phyloP scores from a whole-genome alignment of 2,888 invertebrate species.

The Fabriciana adippe region DNA sequence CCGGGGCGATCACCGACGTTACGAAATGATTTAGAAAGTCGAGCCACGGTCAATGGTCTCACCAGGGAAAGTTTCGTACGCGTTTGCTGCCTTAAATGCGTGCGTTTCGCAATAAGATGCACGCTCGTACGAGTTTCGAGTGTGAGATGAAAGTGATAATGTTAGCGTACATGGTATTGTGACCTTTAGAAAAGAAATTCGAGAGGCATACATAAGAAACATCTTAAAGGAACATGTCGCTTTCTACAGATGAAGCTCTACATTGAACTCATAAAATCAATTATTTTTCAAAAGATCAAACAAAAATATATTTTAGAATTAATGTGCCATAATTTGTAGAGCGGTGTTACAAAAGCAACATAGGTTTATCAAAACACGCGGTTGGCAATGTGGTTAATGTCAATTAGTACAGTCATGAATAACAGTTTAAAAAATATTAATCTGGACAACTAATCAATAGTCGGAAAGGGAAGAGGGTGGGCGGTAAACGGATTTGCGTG shows the following conservation, averaged over 20 bases:
- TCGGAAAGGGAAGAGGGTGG: slow-evolving; percentile 28
- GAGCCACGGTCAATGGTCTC: slow-evolving; percentile 78
- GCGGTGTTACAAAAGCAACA: no score
- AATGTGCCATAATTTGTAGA: neutral
- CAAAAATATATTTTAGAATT: neutral
- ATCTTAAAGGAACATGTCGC: neutral
- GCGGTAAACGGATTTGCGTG: slow-evolving; percentile 33
- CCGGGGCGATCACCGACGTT: slow-evolving; percentile 71
- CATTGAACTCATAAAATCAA: neutral
- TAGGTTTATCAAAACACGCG: slow-evolving; percentile 29
- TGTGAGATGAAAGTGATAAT: slow-evolving; percentile 60
- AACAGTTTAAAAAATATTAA: slow-evolving; percentile 7
- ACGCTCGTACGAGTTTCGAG: slow-evolving; percentile 36
- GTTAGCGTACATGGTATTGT: slow-evolving; percentile 29
- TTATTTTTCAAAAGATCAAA: neutral
- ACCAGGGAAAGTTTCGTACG: slow-evolving; percentile 70
- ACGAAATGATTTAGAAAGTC: slow-evolving; percentile 80
- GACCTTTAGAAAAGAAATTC: slow-evolving; percentile 35
- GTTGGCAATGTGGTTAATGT: slow-evolving; percentile 42
- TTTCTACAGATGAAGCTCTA: neutral
- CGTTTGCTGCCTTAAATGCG: slow-evolving; percentile 62
- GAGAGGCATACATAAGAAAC: neutral
- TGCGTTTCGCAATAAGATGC: slow-evolving; percentile 48
- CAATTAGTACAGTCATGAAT: slow-evolving; percentile 12
- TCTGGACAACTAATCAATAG: slow-evolving; percentile 26